Evolutionary conservation across 2,113 vertebrate genomes (phyloP), one percentile per base, ranked within the genome.

Genomic region (Caranx melampygus): DNA sequence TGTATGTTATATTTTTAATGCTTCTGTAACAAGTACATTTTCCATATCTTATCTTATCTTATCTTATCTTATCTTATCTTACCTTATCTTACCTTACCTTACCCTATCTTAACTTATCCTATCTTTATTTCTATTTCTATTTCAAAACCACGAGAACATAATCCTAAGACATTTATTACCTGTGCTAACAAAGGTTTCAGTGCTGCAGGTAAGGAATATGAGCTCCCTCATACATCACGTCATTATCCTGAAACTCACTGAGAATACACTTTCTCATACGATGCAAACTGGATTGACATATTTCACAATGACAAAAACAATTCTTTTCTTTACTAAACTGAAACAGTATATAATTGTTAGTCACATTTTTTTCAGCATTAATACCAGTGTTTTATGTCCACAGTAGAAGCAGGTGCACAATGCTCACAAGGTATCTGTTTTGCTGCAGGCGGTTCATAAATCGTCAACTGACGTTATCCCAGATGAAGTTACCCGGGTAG

Each of bases 401-500:
- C 34, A 59, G 54, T 33, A 75, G 72, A 70, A 84, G 0, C 52
- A 67, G 40, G 40, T 54, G 20, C 20, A 16, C 14, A n/a, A 5
- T 33, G 13, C 14, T 55, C 74, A 87, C 7, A 8, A 4, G n/a
- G n/a, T 5, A 2, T n/a, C 45, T 2, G 14, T 44, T 18, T 63
- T 63, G 16, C 18, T 40, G 51, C 57, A 87, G 35, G 70, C 15
- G 5, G 63, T 73, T 60, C 34, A 55, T 71, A 72, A 72, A 68
- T 15, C 63, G 14, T 45, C 78, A 35, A 0, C 42, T 62, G 66
- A 72, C 0, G 1, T 37, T 57, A 4, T 2, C 26, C 15, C 33
- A 14, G 40, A 33, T 6, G 64, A 65, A 44, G 47, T 16, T n/a
- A n/a, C 33, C 6, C 4, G 2, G 40, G 1, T 37, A 52, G 69